Conservation (phyloP, 2,797 vertebrate species). For the Acanthiza pusilla region DNA sequence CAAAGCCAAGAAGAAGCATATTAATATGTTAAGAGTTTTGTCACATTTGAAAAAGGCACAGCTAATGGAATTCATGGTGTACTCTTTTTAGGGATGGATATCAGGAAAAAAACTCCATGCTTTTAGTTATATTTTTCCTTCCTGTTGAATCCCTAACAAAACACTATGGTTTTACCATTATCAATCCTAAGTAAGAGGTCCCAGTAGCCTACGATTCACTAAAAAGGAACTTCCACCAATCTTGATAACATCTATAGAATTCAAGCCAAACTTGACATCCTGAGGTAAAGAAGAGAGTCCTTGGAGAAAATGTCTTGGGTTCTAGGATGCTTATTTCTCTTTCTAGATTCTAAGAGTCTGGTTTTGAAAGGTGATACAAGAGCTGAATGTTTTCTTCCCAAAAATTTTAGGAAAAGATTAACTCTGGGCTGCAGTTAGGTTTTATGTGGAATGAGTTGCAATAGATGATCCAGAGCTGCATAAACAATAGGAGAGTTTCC, state of each 20-base stretch:
- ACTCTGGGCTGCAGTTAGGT: neutral
- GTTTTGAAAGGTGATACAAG: neutral
- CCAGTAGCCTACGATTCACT: neutral
- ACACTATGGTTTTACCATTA: neutral
- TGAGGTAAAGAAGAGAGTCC: neutral
- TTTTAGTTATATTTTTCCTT: neutral
- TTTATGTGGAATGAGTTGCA: neutral
- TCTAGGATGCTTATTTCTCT: neutral
- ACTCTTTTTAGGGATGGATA: neutral
- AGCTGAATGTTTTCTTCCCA: fast-evolving
- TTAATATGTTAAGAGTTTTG: neutral
- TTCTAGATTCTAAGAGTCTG: neutral
- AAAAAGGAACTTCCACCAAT: neutral
- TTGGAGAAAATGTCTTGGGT: neutral
- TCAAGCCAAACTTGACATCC: neutral
- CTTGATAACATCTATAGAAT: neutral
- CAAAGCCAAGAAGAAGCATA: constrained; percentile 54
- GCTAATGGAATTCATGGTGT: neutral
- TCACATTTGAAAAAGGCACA: neutral
- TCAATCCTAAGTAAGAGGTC: neutral
- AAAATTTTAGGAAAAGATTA: neutral
- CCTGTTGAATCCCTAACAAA: neutral
- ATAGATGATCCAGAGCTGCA: neutral
- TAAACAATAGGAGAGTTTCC: neutral
- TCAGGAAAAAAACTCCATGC: neutral